These are phyloP conservation scores for Charina bottae DNA, from an alignment of 2,113 vertebrate species.

Conservation along the genomic window DNA sequence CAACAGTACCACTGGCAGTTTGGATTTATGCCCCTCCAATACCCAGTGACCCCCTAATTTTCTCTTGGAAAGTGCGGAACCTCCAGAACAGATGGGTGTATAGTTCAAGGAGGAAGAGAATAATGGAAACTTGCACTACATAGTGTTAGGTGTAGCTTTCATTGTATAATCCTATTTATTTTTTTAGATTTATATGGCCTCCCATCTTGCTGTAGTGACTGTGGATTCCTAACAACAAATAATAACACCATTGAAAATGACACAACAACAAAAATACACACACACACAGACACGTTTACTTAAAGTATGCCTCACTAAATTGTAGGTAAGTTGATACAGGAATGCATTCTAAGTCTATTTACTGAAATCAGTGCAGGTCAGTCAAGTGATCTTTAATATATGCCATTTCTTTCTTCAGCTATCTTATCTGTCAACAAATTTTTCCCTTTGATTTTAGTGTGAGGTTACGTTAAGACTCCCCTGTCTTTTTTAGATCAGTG, in stretches of 20 bases:
- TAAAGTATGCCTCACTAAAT: neutral
- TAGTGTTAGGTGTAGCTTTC: neutral
- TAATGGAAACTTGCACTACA: too few relatives aligned
- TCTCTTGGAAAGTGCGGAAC: neutral
- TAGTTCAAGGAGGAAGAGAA: too few relatives aligned
- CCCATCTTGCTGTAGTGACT: neutral
- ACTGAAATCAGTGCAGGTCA: neutral
- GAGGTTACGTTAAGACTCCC: neutral
- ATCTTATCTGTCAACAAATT: neutral
- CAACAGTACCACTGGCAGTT: neutral
- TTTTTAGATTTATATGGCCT: neutral
- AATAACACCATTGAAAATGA: neutral
- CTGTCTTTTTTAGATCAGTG: neutral
- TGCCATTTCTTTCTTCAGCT: neutral
- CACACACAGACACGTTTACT: neutral
- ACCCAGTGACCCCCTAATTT: neutral
- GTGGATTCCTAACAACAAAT: neutral
- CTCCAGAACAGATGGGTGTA: too few relatives aligned
- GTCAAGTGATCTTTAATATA: neutral
- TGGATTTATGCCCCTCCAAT: neutral
- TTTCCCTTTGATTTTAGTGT: neutral
- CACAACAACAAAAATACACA: neutral
- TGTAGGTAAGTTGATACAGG: neutral
- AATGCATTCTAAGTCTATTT: neutral
- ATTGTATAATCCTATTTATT: neutral